Percentiles rank a stretch among this genome's conserved stretches.
These are phyloP conservation scores for Drosophila bocqueti DNA, from an alignment of 1,140 invertebrate species.

Conservation along the genomic window DNA sequence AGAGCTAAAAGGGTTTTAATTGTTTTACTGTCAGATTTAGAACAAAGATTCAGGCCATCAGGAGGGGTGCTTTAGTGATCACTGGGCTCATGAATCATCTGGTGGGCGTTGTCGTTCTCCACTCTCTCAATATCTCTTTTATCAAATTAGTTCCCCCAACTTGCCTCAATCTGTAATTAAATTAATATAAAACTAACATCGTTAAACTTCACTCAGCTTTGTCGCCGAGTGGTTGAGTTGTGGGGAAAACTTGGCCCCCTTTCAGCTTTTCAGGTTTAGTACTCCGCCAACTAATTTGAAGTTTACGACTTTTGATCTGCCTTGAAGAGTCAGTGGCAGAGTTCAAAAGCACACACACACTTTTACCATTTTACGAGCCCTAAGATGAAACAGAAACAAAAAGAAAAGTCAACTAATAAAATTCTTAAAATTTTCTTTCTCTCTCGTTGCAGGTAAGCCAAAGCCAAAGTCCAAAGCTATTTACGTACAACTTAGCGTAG, in stretches of 20 bases:
- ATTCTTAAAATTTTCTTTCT: constrained; percentile 48
- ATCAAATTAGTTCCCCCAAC: constrained; percentile 34
- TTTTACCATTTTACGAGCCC: constrained; percentile 32
- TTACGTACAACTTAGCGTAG: constrained; percentile 10
- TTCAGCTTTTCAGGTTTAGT: neutral
- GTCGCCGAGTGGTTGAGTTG: constrained; percentile 15
- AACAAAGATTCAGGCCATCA: constrained; percentile 5
- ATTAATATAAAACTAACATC: constrained; percentile 57
- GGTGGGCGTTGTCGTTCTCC: constrained; percentile 45
- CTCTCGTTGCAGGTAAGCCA: constrained; percentile 73
- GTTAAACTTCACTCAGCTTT: constrained; percentile 56
- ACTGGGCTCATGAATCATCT: constrained; percentile 22
- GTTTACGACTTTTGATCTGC: constrained; percentile 43
- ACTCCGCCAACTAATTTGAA: constrained; percentile 31
- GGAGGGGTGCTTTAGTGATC: neutral
- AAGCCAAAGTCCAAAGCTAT: constrained; percentile 56
- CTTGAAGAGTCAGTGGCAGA: constrained; percentile 25
- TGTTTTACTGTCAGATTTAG: neutral
- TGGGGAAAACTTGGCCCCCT: constrained; percentile 17
- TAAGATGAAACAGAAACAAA: constrained; percentile 25
- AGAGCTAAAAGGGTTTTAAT: neutral
- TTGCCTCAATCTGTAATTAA: constrained; percentile 48
- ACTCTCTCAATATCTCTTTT: constrained; percentile 10
- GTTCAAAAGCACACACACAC: constrained; percentile 44
- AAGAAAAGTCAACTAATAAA: constrained; percentile 58